phyloP scores from a whole-genome alignment of 2,797 vertebrate species.

The Eurystomus glaucurus region DNA sequence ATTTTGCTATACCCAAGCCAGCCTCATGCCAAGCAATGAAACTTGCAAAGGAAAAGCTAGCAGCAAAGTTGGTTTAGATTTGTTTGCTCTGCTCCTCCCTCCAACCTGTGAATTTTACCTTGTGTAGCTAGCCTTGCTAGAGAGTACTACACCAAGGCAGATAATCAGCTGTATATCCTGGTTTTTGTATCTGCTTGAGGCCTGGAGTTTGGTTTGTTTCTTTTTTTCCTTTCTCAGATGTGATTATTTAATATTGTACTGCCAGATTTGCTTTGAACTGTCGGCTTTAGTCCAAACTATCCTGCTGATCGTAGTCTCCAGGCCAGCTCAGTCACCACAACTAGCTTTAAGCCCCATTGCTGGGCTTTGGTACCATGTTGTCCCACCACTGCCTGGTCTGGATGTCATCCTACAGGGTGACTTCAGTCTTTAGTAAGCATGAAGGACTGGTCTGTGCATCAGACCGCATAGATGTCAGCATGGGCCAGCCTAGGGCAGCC shows the following conservation, averaged over 20 bases:
- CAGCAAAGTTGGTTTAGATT: background rate
- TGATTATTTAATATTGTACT: background rate
- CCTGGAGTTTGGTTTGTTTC: background rate
- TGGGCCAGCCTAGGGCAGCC: background rate
- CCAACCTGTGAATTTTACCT: background rate
- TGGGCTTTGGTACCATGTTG: background rate
- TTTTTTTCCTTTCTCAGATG: background rate
- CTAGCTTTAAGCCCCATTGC: background rate
- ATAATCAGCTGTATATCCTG: background rate
- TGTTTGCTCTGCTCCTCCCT: background rate
- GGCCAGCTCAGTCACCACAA: background rate
- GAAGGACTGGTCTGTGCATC: accelerated
- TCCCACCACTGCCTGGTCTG: background rate
- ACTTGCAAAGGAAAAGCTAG: background rate
- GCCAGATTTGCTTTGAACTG: background rate
- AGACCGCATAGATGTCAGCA: background rate
- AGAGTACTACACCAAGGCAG: background rate
- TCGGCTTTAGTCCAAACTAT: background rate
- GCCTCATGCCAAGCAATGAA: background rate
- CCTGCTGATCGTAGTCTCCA: background rate
- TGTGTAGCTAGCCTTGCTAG: background rate
- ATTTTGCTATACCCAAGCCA: background rate
- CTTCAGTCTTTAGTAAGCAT: background rate
- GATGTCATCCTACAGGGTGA: background rate
- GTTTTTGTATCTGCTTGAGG: background rate